These are phyloP conservation scores for Chascanopsetta lugubris DNA, from an alignment of 2,113 vertebrate genomes.

Conservation along the genomic window DNA sequence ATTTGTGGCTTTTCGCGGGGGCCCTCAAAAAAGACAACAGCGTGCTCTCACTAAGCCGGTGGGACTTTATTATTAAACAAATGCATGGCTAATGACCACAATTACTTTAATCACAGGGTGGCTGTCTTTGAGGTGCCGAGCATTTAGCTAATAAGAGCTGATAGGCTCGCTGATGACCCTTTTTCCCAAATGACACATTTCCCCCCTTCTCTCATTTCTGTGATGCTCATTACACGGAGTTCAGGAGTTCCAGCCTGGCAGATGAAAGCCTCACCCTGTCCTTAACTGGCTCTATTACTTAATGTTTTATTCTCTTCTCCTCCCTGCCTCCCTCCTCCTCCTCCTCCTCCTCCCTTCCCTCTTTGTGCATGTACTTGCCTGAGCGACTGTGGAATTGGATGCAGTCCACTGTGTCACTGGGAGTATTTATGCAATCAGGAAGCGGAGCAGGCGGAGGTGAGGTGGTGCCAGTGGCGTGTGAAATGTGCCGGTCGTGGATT, in stretches of 20 bases:
- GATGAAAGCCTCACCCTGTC: conserved; percentile 29
- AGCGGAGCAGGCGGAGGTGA: conserved; percentile 67
- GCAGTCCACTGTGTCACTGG: conserved; percentile 70
- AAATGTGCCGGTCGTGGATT: conserved; percentile 81
- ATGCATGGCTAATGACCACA: conserved; percentile 64
- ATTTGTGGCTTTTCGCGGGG: conserved; percentile 66
- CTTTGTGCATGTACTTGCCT: conserved; percentile 53
- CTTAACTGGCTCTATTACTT: conserved; percentile 41
- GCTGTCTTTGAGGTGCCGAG: conserved; percentile 54
- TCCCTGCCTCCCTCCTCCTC: background rate
- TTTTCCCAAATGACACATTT: conserved; percentile 56
- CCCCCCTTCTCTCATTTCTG: conserved; percentile 28
- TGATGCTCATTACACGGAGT: conserved; percentile 12
- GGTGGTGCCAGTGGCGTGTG: conserved; percentile 82
- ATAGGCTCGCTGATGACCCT: conserved; percentile 50
- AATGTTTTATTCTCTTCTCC: conserved; percentile 6
- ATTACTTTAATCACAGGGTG: conserved; percentile 63
- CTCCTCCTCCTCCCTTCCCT: conserved; percentile 20
- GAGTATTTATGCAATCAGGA: conserved; percentile 75
- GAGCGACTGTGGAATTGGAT: conserved; percentile 71
- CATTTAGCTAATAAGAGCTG: conserved; percentile 58
- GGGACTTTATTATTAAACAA: conserved; percentile 63
- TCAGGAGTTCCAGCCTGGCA: conserved; percentile 20
- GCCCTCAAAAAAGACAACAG: conserved; percentile 40
- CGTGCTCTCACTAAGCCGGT: conserved; percentile 60